Evolutionary conservation across 2,797 vertebrate genomes (phyloP).

Genomic region (Falco novaeseelandiae): DNA sequence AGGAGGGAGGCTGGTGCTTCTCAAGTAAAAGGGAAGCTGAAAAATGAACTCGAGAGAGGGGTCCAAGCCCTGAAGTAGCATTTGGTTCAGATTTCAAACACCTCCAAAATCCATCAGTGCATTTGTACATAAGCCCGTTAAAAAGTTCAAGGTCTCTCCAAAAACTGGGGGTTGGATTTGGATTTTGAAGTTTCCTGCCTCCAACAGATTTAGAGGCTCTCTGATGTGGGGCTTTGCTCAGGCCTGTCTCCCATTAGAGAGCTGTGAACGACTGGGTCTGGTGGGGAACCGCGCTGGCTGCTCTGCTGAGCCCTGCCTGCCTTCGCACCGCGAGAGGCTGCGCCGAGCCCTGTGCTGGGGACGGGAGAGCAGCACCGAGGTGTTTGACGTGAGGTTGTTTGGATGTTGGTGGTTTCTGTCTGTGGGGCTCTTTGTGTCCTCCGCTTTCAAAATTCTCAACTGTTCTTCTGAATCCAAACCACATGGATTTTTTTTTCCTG

Average conservation of each 20-base stretch:
- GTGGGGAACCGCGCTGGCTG: background rate
- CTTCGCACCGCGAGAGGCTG: background rate
- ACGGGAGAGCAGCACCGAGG: background rate
- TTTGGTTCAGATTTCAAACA: background rate
- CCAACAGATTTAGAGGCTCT: background rate
- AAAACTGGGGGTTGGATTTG: background rate
- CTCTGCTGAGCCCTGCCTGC: background rate
- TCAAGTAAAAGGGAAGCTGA: background rate
- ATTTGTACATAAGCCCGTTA: background rate
- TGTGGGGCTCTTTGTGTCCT: background rate
- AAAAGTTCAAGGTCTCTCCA: background rate
- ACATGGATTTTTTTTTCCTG: background rate
- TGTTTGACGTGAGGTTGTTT: background rate
- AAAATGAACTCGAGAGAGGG: background rate
- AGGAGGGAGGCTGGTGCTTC: background rate
- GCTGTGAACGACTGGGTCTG: background rate
- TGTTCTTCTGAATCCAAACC: background rate
- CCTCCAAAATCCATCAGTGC: background rate
- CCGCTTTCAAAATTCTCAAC: background rate
- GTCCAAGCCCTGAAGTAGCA: background rate
- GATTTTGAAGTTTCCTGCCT: background rate
- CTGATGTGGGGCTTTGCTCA: background rate
- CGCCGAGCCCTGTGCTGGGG: background rate
- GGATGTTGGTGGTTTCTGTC: background rate
- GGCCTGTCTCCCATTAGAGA: background rate